A percentile compares a stretch with the other conserved stretches of the same genome.
These are phyloP conservation scores for Anastatus disparis DNA, from an alignment of 1,140 invertebrate genomes.

Conservation along the genomic window DNA sequence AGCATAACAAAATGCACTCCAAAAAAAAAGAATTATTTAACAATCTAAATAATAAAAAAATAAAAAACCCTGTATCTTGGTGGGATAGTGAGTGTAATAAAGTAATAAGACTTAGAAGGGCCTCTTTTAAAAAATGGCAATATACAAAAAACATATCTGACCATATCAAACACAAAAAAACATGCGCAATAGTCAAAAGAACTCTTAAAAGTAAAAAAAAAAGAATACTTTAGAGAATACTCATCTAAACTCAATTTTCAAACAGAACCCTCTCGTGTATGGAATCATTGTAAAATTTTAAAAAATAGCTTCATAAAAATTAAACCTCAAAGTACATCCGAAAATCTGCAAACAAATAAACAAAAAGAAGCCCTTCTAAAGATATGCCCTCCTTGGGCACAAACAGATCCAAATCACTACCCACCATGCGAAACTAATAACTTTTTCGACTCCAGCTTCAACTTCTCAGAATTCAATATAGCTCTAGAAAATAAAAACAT, in stretches of 20 bases:
- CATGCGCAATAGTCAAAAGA: background rate
- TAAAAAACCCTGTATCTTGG: background rate
- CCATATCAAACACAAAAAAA: background rate
- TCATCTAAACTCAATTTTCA: no score
- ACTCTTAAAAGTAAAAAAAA: background rate
- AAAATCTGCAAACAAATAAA: background rate
- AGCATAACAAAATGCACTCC: background rate
- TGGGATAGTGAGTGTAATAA: slow-evolving; percentile 2
- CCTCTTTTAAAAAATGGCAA: background rate
- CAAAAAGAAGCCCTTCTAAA: background rate
- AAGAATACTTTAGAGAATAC: background rate
- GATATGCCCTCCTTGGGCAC: background rate
- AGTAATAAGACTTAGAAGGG: background rate
- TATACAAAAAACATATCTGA: background rate
- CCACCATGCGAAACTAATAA: no score
- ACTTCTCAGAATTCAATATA: background rate
- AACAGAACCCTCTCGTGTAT: no score
- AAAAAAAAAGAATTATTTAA: no score
- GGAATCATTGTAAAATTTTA: background rate
- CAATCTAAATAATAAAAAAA: background rate
- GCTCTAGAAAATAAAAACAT: background rate
- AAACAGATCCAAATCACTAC: background rate
- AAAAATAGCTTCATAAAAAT: background rate
- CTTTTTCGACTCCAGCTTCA: background rate
- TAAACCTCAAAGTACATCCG: background rate